Percentiles rank a stretch among this genome's conserved stretches.
Evolutionary conservation across 2,888 invertebrate species (phyloP).

Genomic region (Adelphocoris suturalis): DNA sequence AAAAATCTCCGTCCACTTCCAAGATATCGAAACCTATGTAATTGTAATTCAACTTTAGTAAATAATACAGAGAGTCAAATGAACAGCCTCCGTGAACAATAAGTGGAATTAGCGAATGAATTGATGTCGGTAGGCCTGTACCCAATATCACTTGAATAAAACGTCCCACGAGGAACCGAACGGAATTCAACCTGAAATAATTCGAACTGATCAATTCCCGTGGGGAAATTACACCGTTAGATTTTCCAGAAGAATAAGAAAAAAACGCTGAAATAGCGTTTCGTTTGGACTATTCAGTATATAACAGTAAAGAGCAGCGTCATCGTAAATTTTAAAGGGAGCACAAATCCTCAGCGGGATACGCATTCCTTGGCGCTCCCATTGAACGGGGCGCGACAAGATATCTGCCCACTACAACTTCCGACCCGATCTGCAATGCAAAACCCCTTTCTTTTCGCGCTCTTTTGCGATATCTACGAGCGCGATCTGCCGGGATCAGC

Average conservation of each 20-base stretch:
- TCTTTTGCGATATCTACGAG: slow-evolving; percentile 22
- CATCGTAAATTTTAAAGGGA: neutral
- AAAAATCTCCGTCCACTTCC: no score
- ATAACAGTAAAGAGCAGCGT: neutral
- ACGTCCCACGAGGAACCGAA: no score
- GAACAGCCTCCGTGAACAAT: no score
- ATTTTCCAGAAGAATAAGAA: neutral
- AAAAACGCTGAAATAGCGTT: neutral
- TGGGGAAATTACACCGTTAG: neutral
- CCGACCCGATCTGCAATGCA: slow-evolving; percentile 6
- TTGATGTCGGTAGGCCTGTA: no score
- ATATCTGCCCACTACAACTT: slow-evolving; percentile 23
- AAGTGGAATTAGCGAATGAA: no score
- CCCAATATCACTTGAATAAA: no score
- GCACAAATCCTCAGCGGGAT: neutral
- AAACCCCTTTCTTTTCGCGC: neutral
- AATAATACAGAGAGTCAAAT: no score
- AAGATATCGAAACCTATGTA: no score
- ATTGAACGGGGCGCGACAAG: neutral
- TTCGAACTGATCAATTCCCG: neutral
- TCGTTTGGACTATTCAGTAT: neutral
- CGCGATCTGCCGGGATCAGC: neutral
- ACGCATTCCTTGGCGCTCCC: slow-evolving; percentile 3
- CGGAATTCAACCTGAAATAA: neutral
- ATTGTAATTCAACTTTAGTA: no score